Evolutionary conservation across 2,888 invertebrate genomes (phyloP).

Genomic region (Euphydryas editha): DNA sequence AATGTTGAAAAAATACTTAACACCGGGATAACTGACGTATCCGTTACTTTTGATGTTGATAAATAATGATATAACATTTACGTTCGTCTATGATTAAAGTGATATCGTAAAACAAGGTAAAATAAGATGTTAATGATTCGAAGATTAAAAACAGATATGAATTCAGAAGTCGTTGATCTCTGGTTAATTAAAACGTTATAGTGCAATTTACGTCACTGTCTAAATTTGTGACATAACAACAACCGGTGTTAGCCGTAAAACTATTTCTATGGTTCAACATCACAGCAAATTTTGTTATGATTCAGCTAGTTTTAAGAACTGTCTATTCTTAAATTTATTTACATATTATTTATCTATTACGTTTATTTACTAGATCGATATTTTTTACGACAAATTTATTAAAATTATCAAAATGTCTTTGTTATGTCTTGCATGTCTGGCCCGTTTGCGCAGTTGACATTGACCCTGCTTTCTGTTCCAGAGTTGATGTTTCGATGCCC

Average conservation of each 20-base stretch:
- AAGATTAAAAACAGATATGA: slow-evolving; percentile 21
- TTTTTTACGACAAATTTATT: no score
- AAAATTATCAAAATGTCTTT: no score
- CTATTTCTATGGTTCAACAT: slow-evolving; percentile 19
- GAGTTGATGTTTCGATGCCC: no score
- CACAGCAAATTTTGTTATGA: slow-evolving; percentile 16
- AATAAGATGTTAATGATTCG: slow-evolving; percentile 10
- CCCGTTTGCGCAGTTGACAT: no score
- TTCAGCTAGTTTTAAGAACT: slow-evolving; percentile 6
- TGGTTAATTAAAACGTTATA: slow-evolving; percentile 23
- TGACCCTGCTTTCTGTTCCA: no score
- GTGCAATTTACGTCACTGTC: slow-evolving; percentile 27
- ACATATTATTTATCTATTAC: neutral
- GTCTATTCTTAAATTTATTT: slow-evolving; percentile 24
- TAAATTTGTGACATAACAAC: slow-evolving; percentile 20
- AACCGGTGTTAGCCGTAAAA: slow-evolving; percentile 28
- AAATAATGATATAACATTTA: slow-evolving; percentile 1
- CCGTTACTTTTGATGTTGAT: slow-evolving; percentile 15
- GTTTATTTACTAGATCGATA: no score
- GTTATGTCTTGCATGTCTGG: no score
- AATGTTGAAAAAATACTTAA: slow-evolving; percentile 16
- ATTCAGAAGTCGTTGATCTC: slow-evolving; percentile 28
- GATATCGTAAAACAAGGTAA: slow-evolving; percentile 12
- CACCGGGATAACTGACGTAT: slow-evolving; percentile 9
- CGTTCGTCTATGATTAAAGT: slow-evolving; percentile 13